Percentiles rank a stretch among this genome's conserved stretches.
These are phyloP conservation scores for Lasioglossum calceatum DNA, from an alignment of 2,888 invertebrate genomes.

Conservation along the genomic window DNA sequence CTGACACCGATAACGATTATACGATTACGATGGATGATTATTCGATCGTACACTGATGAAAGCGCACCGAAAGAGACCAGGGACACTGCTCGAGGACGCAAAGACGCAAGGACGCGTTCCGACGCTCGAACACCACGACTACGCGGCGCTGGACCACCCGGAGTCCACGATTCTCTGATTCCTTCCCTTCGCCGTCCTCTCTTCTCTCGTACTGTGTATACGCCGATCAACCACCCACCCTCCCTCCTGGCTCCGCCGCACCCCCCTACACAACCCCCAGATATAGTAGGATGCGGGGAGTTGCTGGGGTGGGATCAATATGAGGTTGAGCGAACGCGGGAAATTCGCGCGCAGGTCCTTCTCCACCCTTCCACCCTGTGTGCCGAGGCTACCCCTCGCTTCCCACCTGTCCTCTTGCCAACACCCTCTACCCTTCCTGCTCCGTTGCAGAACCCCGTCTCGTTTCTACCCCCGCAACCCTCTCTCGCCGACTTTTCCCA, in stretches of 20 bases:
- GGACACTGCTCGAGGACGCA: slow-evolving; percentile 3
- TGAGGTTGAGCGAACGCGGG: slow-evolving; percentile 84
- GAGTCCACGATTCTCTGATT: slow-evolving; percentile 62
- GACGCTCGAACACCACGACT: slow-evolving; percentile 54
- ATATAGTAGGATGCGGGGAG: slow-evolving; percentile 57
- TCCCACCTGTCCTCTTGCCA: slow-evolving; percentile 41
- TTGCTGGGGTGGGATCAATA: slow-evolving; percentile 83
- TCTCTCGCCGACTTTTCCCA: slow-evolving; percentile 35
- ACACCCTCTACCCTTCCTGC: slow-evolving; percentile 53
- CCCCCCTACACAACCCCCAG: slow-evolving; percentile 8
- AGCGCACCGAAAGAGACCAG: background rate
- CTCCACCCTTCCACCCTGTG: slow-evolving; percentile 65
- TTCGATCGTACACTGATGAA: background rate
- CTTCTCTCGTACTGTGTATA: slow-evolving; percentile 61
- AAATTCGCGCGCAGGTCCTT: slow-evolving; percentile 84
- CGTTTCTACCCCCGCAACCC: background rate
- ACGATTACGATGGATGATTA: background rate
- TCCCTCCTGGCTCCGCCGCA: slow-evolving; percentile 24
- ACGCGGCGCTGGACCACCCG: slow-evolving; percentile 65
- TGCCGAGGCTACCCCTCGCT: background rate
- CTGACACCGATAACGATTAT: background rate
- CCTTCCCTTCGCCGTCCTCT: slow-evolving; percentile 59
- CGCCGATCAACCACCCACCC: slow-evolving; percentile 69
- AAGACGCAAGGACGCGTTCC: slow-evolving; percentile 6
- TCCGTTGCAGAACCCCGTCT: background rate